These are phyloP conservation scores for Telmatherina bonti DNA, from an alignment of 2,797 vertebrate species.

Conservation along the genomic window DNA sequence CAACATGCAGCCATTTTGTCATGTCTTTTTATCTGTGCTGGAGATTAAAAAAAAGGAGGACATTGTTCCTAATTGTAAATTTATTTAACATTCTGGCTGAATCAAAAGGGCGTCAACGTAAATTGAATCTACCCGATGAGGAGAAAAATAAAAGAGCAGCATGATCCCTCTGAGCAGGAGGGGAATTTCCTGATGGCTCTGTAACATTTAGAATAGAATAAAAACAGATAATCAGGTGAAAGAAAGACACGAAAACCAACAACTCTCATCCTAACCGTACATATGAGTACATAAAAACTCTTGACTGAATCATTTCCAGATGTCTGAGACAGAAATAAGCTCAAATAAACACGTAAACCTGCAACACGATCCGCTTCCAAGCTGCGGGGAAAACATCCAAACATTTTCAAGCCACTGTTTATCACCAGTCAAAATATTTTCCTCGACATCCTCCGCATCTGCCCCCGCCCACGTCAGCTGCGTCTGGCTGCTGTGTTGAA, in stretches of 20 bases:
- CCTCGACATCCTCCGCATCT: slow-evolving; percentile 60
- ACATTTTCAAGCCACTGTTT: slow-evolving; percentile 79
- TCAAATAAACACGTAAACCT: slow-evolving; percentile 55
- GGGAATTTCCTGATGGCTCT: slow-evolving; percentile 32
- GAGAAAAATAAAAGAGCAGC: not conserved
- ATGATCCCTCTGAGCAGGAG: not conserved
- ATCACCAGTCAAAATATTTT: slow-evolving; percentile 79
- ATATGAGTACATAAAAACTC: slow-evolving; percentile 11
- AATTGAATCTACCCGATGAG: not conserved
- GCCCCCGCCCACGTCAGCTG: slow-evolving; percentile 65
- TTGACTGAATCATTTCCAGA: slow-evolving; percentile 62
- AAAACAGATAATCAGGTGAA: not conserved
- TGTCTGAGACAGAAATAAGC: slow-evolving; percentile 45
- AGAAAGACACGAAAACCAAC: not conserved
- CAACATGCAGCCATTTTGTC: not conserved
- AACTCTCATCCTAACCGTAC: not conserved
- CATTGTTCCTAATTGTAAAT: not conserved
- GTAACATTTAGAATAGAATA: not conserved
- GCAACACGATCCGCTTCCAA: slow-evolving; percentile 57
- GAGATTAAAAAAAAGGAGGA: slow-evolving; percentile 1
- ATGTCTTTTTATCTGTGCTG: not conserved
- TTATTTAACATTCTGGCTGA: not conserved
- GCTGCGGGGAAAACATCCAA: slow-evolving; percentile 76
- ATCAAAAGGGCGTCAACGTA: not conserved
- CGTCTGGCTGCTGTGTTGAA: slow-evolving; percentile 56